These are phyloP conservation scores for Mamestra configurata DNA, from an alignment of 1,140 invertebrate species.

Conservation along the genomic window DNA sequence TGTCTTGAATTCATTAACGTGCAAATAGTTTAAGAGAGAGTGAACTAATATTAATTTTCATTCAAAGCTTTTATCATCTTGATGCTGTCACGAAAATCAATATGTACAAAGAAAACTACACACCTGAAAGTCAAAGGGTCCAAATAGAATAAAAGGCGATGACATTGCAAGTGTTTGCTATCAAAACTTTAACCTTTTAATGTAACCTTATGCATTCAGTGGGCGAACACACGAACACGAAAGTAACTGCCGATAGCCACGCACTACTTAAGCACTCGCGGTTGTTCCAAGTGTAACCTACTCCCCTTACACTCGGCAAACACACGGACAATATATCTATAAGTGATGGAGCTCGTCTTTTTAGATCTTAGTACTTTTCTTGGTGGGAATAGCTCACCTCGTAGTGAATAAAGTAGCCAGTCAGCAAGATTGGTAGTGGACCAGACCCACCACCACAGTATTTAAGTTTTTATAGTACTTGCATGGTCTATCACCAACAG, in stretches of 20 bases:
- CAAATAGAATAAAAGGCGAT: conserved; percentile 36
- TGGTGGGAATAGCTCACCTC: neutral
- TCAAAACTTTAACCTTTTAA: conserved; percentile 50
- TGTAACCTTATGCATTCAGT: conserved; percentile 50
- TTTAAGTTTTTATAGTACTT: no score
- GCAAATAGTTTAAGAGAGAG: neutral
- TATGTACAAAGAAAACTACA: neutral
- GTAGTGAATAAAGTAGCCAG: neutral
- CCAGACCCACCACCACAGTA: no score
- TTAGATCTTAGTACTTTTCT: conserved; percentile 5
- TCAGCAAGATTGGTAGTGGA: neutral
- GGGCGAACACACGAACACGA: conserved; percentile 45
- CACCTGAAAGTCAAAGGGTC: neutral
- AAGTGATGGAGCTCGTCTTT: neutral
- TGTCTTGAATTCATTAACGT: neutral
- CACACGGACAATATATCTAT: conserved; percentile 1
- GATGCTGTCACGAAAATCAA: neutral
- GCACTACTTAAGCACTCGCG: conserved; percentile 47
- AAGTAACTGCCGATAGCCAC: conserved; percentile 51
- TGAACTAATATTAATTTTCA: no score
- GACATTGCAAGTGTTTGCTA: conserved; percentile 51
- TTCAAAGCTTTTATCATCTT: neutral
- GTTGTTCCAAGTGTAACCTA: conserved; percentile 42
- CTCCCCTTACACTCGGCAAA: conserved; percentile 14
- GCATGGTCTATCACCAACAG: no score